Percentiles rank a stretch among this genome's conserved stretches.
phyloP scores from a whole-genome alignment of 2,113 vertebrate genomes.

The Catagonus wagneri region DNA sequence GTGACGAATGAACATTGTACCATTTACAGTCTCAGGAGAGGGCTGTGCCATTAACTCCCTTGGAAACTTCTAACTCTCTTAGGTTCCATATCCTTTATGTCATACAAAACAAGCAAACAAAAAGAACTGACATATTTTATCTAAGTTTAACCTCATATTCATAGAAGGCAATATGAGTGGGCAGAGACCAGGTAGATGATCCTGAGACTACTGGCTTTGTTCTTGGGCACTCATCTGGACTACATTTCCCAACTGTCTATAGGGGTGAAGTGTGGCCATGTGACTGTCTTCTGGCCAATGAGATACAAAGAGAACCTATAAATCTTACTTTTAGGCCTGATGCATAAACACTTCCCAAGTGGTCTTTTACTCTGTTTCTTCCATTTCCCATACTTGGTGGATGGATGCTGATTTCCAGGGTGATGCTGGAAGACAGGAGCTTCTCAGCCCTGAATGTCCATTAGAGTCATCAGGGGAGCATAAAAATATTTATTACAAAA shows the following conservation, averaged over 20 bases:
- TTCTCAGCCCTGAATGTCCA: not conserved
- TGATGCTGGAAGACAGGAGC: not conserved
- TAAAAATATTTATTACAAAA: conserved; percentile 16
- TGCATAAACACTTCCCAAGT: not conserved
- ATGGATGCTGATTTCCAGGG: not conserved
- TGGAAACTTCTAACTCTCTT: not conserved
- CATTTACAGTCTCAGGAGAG: not conserved
- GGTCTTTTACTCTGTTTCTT: conserved; percentile 36
- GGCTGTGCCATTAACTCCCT: not conserved
- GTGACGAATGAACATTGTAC: not conserved
- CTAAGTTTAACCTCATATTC: not conserved
- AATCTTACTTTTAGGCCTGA: not conserved
- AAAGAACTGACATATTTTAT: conserved; percentile 31
- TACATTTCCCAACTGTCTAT: not conserved
- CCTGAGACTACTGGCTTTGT: not conserved
- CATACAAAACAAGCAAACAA: not conserved
- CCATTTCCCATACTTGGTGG: not conserved
- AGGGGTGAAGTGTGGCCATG: not conserved
- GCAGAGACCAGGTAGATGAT: not conserved
- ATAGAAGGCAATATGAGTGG: not conserved
- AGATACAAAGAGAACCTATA: not conserved
- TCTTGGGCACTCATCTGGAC: not conserved
- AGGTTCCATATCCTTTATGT: not conserved
- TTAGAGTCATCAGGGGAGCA: not conserved
- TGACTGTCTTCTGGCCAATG: not conserved